Base-by-base conservation (phyloP, 2,888 invertebrate genomes). In the Alloscopus bannaensis region DNA sequence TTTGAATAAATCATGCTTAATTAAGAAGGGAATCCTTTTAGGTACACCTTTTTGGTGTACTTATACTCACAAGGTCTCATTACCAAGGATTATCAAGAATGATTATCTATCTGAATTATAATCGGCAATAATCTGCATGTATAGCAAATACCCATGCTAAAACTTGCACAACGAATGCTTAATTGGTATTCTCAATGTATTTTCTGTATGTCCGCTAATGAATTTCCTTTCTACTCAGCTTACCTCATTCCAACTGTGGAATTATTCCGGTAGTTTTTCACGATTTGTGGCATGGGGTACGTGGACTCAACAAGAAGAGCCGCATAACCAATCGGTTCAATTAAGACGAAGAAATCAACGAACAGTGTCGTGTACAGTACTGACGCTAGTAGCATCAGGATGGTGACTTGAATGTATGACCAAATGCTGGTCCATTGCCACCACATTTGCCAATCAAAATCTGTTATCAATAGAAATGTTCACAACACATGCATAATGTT, bases 221-320 rank as follows among this genome's bases (percentile, higher is more conserved):
- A 28, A 4, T 59, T 59, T 4, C 2, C n/a, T 4, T 59, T 59
- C 36, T 36, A 40, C 22, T 29, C 18, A 11, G 13, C 59, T 59
- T 80, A 81, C 84, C 65, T 84, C 80, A 84, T 81, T 45, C 84
- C 84, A 20, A 60, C 31, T 2, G 80, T 81, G 0, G 83, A 79
- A n/a, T 65, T 13, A 4, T 60, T 64, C 18, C 50, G 26, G 28
- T 60, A 73, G 60, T 84, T 83, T 16, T 50, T 76, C 3, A 72
- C 16, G 3, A 84, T 59, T 28, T 83, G 82, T 0, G 84, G 84
- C 13, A 83, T 2, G 2, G 57, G 69, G 1, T 78, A 40, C 0
- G 29, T 24, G 3, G 83, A 52, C 52, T 83, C 84, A 24, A 72
- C 66, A 6, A 82, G n/a, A 0, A 83, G 42, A 0, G 81, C 80